Evolutionary conservation across 1,140 invertebrate species (phyloP).

Genomic region (Trachelipus rathkii): DNA sequence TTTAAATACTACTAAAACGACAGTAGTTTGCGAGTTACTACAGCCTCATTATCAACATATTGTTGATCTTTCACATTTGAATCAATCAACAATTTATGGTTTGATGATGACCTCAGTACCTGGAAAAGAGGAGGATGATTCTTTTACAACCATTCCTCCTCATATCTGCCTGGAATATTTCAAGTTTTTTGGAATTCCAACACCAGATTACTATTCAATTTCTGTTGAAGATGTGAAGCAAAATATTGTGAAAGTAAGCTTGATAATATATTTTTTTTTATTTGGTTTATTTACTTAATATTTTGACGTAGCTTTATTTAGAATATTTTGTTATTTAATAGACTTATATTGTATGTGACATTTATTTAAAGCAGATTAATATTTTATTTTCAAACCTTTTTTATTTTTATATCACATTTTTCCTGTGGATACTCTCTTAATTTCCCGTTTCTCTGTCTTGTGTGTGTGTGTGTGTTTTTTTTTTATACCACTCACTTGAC

Average conservation of each 20-base stretch:
- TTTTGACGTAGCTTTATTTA: too few species aligned
- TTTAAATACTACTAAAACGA: slow-evolving; percentile 48
- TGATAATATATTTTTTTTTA: too few species aligned
- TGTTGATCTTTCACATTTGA: slow-evolving; percentile 51
- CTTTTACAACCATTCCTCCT: slow-evolving; percentile 46
- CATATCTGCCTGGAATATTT: slow-evolving; percentile 27
- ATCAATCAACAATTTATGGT: slow-evolving; percentile 50
- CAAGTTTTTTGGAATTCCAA: slow-evolving; percentile 22
- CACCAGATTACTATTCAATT: slow-evolving; percentile 10
- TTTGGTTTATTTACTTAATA: too few species aligned
- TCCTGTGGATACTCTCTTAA: too few species aligned
- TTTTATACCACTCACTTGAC: too few species aligned
- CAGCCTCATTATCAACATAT: slow-evolving; percentile 55
- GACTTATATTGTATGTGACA: too few species aligned
- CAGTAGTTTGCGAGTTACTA: slow-evolving; percentile 54
- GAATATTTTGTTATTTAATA: too few species aligned
- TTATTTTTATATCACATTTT: too few species aligned
- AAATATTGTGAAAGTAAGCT: not conserved
- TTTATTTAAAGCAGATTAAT: too few species aligned
- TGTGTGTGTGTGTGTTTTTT: too few species aligned
- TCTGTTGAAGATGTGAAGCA: not conserved
- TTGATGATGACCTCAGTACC: slow-evolving; percentile 52
- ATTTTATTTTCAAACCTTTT: too few species aligned
- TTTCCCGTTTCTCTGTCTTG: too few species aligned
- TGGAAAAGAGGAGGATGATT: slow-evolving; percentile 40